phyloP scores from a whole-genome alignment of 2,888 invertebrate genomes.

The Boloria selene region DNA sequence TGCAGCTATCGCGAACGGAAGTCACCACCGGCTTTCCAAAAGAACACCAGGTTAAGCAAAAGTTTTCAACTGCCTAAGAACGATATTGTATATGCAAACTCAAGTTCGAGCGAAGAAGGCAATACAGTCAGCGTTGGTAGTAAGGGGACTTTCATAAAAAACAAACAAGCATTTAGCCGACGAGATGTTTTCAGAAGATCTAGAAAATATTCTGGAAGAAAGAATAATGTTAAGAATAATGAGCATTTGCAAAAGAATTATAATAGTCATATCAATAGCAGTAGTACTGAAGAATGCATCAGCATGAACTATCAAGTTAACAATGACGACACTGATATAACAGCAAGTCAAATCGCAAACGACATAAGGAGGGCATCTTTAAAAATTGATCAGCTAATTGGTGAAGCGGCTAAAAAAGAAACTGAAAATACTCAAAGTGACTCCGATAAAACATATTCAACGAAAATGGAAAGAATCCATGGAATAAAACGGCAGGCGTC shows the following conservation, averaged over 20 bases:
- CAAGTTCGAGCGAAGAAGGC: conserved; percentile 79
- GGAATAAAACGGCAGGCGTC: conserved; percentile 79
- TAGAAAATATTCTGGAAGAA: conserved; percentile 76
- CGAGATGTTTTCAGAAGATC: conserved; percentile 78
- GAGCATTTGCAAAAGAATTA: conserved; percentile 64
- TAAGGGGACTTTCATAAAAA: conserved; percentile 83
- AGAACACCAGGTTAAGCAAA: conserved; percentile 78
- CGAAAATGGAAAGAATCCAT: conserved; percentile 81
- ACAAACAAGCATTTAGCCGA: conserved; percentile 79
- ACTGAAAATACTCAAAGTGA: conserved; percentile 61
- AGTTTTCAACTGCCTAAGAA: conserved; percentile 78
- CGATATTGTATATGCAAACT: conserved; percentile 72
- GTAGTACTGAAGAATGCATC: conserved; percentile 75
- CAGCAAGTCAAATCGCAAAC: conserved; percentile 79
- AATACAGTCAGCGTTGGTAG: conserved; percentile 65
- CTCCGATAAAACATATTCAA: conserved; percentile 76
- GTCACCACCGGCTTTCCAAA: conserved; percentile 77
- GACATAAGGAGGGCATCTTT: conserved; percentile 81
- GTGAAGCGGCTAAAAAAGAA: conserved; percentile 67
- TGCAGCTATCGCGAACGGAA: conserved; percentile 78
- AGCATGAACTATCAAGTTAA: conserved; percentile 79
- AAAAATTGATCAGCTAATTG: conserved; percentile 81
- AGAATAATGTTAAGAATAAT: conserved; percentile 64
- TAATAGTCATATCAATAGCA: conserved; percentile 67
- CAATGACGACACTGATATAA: conserved; percentile 80